Evolutionary conservation across 2,113 vertebrate species (phyloP).

Genomic region (Gavia stellata): DNA sequence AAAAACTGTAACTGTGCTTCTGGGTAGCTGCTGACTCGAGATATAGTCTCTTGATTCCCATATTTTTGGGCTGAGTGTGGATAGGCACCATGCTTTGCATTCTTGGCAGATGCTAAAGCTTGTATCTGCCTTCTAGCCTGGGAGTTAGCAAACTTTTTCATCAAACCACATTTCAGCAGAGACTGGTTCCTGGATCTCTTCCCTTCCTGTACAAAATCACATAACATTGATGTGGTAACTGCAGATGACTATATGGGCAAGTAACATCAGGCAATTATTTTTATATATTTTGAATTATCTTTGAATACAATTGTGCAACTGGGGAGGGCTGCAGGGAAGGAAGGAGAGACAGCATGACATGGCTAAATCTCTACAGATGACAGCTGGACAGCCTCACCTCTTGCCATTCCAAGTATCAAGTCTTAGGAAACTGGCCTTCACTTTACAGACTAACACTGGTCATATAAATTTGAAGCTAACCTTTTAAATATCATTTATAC

Average conservation of each 20-base stretch:
- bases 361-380: constrained; percentile 3
- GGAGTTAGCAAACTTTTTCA: constrained; percentile 62
- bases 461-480: not conserved
- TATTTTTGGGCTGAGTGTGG: constrained; percentile 18
- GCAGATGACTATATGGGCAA: constrained; percentile 55
- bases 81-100: constrained; percentile 54
- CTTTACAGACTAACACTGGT: not conserved
- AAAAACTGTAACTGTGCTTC: not conserved
- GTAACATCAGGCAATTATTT: constrained; percentile 53
- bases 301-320: constrained; percentile 5
- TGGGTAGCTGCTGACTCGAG: constrained; percentile 38
- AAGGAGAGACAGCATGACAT: not conserved
- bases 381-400: not conserved
- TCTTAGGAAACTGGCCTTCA: not conserved
- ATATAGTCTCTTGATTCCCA: not conserved
- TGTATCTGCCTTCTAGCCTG: constrained; percentile 64
- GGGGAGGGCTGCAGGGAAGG: not conserved
- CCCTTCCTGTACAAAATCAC: constrained; percentile 62
- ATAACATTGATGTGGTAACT: constrained; percentile 60
- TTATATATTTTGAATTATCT: constrained; percentile 52
- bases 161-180: constrained; percentile 61
- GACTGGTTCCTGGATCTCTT: constrained; percentile 52
- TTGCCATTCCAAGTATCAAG: not conserved
- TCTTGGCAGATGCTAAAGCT: constrained; percentile 58
- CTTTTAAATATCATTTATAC: not conserved